Conservation (phyloP, 2,113 vertebrate genomes). For the Gymnocephalus cernua region DNA sequence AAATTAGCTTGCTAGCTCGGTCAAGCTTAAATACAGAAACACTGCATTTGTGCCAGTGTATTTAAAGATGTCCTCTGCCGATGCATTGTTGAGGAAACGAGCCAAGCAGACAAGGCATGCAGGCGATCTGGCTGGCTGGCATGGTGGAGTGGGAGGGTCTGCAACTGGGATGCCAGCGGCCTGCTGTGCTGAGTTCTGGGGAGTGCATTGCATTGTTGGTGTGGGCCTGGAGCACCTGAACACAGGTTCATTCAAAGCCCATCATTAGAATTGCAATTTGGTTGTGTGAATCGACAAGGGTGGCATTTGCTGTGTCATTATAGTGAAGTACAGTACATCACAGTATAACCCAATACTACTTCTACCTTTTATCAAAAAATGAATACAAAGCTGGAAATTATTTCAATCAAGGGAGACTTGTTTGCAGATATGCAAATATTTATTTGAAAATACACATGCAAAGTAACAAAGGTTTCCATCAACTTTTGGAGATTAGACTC, state of each 20-base stretch:
- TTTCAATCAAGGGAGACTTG: too few species aligned
- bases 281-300: constrained; percentile 55
- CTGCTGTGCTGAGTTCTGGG: constrained; percentile 60
- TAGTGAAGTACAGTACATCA: constrained; percentile 12
- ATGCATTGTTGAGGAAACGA: constrained; percentile 66
- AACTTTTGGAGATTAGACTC: too few species aligned
- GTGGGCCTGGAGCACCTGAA: constrained; percentile 41
- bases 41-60: constrained; percentile 75
- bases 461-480: too few species aligned
- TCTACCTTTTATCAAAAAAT: not conserved
- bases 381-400: not conserved
- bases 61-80: constrained; percentile 82
- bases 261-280: constrained; percentile 62
- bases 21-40: constrained; percentile 86
- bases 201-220: constrained; percentile 55
- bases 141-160: constrained; percentile 38
- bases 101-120: constrained; percentile 43
- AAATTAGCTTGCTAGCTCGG: constrained; percentile 84
- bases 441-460: too few species aligned
- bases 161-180: constrained; percentile 40
- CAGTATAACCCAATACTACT: not conserved
- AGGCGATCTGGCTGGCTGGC: constrained; percentile 34
- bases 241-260: constrained; percentile 68
- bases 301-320: constrained; percentile 50
- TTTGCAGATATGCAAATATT: too few species aligned